These are phyloP conservation scores for Dinomys branickii DNA, from an alignment of 2,113 vertebrate species.

Conservation along the genomic window DNA sequence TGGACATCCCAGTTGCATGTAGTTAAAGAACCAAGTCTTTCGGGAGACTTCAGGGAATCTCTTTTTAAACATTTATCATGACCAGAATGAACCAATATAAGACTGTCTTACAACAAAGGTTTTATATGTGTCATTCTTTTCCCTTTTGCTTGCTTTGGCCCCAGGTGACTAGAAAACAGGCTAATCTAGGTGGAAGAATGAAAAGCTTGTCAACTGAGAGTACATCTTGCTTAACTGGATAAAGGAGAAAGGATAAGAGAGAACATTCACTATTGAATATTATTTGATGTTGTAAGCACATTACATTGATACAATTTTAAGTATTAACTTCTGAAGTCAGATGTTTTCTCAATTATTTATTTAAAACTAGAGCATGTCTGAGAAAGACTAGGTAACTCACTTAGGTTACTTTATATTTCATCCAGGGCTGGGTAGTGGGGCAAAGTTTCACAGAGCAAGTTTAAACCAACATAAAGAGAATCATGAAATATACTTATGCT, in stretches of 20 bases:
- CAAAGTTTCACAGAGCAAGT: neutral
- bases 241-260: neutral
- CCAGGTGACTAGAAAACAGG: neutral
- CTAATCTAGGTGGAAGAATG: neutral
- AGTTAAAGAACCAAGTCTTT: neutral
- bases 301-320: neutral
- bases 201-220: neutral
- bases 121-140: neutral
- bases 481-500: neutral
- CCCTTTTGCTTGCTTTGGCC: neutral
- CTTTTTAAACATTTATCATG: neutral
- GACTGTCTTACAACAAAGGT: neutral
- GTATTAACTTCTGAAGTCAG: neutral
- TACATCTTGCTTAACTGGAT: neutral
- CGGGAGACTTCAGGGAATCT: neutral
- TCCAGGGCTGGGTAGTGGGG: fast-evolving
- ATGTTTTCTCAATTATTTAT: neutral
- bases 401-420: neutral
- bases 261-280: neutral
- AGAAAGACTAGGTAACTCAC: neutral
- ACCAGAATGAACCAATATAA: neutral
- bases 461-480: neutral
- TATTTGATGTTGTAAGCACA: neutral
- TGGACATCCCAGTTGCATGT: fast-evolving
- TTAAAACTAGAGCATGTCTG: neutral